phyloP scores from a whole-genome alignment of 2,888 invertebrate genomes.

The Aleiodes testaceus region DNA sequence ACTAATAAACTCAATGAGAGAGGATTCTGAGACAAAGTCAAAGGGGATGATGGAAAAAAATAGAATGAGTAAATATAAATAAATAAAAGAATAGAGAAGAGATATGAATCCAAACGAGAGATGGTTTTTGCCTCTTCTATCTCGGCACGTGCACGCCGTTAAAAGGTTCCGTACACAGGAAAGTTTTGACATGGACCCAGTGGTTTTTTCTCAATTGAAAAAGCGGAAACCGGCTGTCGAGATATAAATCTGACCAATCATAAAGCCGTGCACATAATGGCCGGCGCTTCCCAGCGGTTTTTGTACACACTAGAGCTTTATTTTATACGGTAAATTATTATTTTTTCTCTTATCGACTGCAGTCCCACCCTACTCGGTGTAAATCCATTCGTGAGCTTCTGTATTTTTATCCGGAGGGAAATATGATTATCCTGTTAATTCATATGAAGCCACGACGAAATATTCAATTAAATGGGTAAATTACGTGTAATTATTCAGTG shows the following conservation, averaged over 20 bases:
- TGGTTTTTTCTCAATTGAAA: conserved; percentile 59
- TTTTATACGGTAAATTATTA: conserved; percentile 9
- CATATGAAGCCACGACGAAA: too few relatives aligned
- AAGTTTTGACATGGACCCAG: conserved; percentile 64
- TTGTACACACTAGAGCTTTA: conserved; percentile 26
- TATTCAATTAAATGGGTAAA: too few relatives aligned
- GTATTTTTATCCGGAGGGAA: background rate
- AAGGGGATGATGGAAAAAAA: conserved; percentile 31
- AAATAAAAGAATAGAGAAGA: conserved; percentile 27
- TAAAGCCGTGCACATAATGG: conserved; percentile 70
- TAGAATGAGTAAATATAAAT: conserved; percentile 23
- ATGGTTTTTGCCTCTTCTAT: conserved; percentile 31
- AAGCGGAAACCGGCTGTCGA: conserved; percentile 72
- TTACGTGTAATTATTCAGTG: background rate
- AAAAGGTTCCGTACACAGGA: conserved; percentile 66
- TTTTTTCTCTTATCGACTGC: conserved; percentile 49
- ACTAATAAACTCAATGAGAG: background rate
- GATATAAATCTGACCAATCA: conserved; percentile 73
- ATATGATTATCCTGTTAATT: too few relatives aligned
- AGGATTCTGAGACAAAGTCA: background rate
- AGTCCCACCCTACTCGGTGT: conserved; percentile 46
- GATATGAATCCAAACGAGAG: conserved; percentile 32
- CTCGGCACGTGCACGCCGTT: conserved; percentile 69
- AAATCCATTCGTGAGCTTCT: background rate
- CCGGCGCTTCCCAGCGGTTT: conserved; percentile 61